Conservation (phyloP, 2,113 vertebrate genomes). For the Vimba vimba region DNA sequence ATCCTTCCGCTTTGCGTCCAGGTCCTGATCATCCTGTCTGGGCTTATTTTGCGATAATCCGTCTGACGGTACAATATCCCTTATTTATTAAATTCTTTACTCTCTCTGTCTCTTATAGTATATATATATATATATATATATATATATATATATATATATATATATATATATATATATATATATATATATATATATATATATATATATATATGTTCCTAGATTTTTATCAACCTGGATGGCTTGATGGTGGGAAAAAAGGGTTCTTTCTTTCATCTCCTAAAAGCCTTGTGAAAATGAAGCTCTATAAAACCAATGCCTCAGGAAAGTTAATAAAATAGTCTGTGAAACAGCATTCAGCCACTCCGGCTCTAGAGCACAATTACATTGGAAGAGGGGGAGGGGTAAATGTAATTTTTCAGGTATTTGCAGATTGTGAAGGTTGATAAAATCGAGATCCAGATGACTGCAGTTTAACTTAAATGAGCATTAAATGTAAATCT, state of each 20-base stretch:
- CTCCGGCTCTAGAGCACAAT: constrained; percentile 1
- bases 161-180: not conserved
- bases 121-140: not conserved
- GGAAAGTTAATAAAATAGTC: constrained; percentile 41
- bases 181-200: not conserved
- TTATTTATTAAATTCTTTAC: not conserved
- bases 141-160: not conserved
- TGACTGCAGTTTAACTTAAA: not conserved
- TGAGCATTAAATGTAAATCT: not conserved
- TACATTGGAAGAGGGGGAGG: not conserved
- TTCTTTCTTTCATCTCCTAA: constrained; percentile 31
- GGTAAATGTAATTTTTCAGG: constrained; percentile 13
- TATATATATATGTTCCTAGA: not conserved
- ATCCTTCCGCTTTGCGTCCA: not conserved
- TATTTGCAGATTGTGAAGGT: constrained; percentile 13
- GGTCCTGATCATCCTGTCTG: not conserved
- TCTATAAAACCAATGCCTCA: constrained; percentile 28
- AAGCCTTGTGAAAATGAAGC: constrained; percentile 35
- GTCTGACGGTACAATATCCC: constrained; percentile 12
- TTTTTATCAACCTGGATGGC: not conserved
- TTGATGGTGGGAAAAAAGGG: constrained; percentile 14
- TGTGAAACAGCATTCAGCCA: constrained; percentile 25
- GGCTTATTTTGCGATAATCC: not conserved
- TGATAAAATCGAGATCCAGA: not conserved
- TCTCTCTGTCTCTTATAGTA: constrained; percentile 10